A percentile compares a stretch with the other conserved stretches of the same genome.
Conservation (phyloP, 2,797 vertebrate genomes). For the Amniataba percoides region DNA sequence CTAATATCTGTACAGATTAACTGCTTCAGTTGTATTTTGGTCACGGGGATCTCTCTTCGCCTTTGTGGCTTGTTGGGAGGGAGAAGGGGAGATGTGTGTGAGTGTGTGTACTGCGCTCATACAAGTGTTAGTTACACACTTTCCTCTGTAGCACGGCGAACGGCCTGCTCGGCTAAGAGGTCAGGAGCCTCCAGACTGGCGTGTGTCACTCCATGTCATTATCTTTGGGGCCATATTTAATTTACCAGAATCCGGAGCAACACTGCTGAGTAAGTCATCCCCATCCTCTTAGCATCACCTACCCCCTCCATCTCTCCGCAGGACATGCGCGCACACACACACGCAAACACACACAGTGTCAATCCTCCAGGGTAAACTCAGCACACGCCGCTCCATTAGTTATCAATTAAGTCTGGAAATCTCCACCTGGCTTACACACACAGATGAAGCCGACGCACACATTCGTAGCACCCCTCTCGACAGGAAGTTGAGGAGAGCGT, state of each 20-base stretch:
- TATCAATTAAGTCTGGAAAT: constrained; percentile 89
- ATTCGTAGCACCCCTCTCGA: constrained; percentile 45
- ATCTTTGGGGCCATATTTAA: constrained; percentile 81
- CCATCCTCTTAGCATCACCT: constrained; percentile 58
- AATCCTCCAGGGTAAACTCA: constrained; percentile 84
- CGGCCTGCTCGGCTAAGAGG: constrained; percentile 54
- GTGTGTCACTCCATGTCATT: constrained; percentile 79
- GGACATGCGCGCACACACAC: constrained; percentile 56
- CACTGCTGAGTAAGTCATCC: constrained; percentile 80
- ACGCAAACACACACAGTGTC: constrained; percentile 54
- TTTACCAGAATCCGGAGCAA: constrained; percentile 78
- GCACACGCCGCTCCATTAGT: constrained; percentile 88
- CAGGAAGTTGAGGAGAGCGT: constrained; percentile 67
- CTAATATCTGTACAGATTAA: constrained; percentile 88
- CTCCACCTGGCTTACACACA: constrained; percentile 83
- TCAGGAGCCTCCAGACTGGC: constrained; percentile 63
- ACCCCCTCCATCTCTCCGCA: constrained; percentile 56
- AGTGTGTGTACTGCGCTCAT: constrained; percentile 26
- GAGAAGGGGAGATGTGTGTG: constrained; percentile 54
- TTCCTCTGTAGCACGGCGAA: constrained; percentile 53
- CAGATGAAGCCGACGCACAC: constrained; percentile 35
- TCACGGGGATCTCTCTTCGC: constrained; percentile 82
- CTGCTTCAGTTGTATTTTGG: constrained; percentile 86
- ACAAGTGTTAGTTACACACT: constrained; percentile 48
- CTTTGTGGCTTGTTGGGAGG: constrained; percentile 79